A percentile compares a stretch with the other conserved stretches of the same genome.
These are phyloP conservation scores for Oxygymnocypris stewartii DNA, from an alignment of 2,113 vertebrate species.

Conservation along the genomic window DNA sequence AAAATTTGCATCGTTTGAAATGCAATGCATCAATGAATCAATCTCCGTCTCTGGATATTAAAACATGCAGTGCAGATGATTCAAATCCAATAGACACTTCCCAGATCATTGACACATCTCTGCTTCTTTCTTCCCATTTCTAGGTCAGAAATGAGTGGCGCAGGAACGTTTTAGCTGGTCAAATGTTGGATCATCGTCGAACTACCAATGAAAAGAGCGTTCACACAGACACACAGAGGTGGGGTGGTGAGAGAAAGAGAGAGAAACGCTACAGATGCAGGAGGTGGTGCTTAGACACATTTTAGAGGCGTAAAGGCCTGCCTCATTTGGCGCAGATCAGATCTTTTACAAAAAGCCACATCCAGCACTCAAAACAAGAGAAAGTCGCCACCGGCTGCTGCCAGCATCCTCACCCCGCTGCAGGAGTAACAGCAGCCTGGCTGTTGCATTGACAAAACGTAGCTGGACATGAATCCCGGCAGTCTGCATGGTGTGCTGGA, in stretches of 20 bases:
- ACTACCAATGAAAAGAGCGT: constrained; percentile 21
- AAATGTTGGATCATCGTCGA: constrained; percentile 41
- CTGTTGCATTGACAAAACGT: constrained; percentile 18
- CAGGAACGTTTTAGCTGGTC: constrained; percentile 2
- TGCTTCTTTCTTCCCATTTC: constrained; percentile 20
- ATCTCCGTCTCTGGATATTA: background rate
- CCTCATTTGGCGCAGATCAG: constrained; percentile 72
- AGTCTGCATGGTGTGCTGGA: constrained; percentile 59
- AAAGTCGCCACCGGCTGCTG: constrained; percentile 5
- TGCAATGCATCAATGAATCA: background rate
- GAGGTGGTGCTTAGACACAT: constrained; percentile 76
- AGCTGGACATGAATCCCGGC: background rate
- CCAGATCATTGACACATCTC: background rate
- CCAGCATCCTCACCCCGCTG: constrained; percentile 27
- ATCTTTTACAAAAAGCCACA: constrained; percentile 53
- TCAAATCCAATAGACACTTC: background rate
- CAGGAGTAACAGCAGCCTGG: constrained; percentile 9
- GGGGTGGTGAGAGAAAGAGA: background rate
- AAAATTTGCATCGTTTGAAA: background rate
- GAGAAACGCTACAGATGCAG: constrained; percentile 59
- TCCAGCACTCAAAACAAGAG: constrained; percentile 26
- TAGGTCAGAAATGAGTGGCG: constrained; percentile 45
- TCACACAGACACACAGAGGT: constrained; percentile 26
- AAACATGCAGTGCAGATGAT: background rate
- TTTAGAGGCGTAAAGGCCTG: constrained; percentile 66